Percentiles rank a stretch among this genome's conserved stretches.
Evolutionary conservation across 2,797 vertebrate genomes (phyloP).

Genomic region (Dermochelys coriacea): DNA sequence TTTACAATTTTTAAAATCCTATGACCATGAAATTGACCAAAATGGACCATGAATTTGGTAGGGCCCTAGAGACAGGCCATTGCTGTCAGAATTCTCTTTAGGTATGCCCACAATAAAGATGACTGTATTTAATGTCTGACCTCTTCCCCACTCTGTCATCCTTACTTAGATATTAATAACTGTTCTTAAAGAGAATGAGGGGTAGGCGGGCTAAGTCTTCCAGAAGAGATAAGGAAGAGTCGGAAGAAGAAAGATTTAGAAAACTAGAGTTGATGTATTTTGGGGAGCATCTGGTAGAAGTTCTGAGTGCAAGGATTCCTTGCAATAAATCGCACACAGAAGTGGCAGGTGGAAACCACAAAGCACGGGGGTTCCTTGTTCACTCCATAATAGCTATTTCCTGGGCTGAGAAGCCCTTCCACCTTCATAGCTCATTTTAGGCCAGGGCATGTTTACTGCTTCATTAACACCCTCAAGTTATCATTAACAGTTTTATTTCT

Average conservation of each 20-base stretch:
- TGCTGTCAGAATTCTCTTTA: neutral
- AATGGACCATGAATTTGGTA: no score
- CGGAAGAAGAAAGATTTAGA: neutral
- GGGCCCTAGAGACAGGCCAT: neutral
- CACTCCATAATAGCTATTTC: fast-evolving
- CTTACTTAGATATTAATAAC: neutral
- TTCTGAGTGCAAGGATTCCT: no score
- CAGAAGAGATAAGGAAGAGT: neutral
- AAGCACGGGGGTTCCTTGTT: neutral
- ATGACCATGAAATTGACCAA: no score
- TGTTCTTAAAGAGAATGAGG: neutral
- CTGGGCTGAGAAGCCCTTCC: neutral
- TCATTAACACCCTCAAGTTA: no score
- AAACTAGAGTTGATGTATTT: neutral
- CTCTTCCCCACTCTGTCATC: neutral
- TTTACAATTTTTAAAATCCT: no score
- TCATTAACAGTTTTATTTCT: no score
- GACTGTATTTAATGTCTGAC: neutral
- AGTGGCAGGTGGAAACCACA: neutral
- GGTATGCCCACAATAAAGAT: fast-evolving
- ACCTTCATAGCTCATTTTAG: neutral
- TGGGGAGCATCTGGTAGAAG: neutral
- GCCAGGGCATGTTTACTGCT: no score
- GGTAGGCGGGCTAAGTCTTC: neutral
- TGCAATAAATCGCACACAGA: neutral